Conservation (phyloP, 2,888 invertebrate genomes). For the Lysandra bellargus region DNA sequence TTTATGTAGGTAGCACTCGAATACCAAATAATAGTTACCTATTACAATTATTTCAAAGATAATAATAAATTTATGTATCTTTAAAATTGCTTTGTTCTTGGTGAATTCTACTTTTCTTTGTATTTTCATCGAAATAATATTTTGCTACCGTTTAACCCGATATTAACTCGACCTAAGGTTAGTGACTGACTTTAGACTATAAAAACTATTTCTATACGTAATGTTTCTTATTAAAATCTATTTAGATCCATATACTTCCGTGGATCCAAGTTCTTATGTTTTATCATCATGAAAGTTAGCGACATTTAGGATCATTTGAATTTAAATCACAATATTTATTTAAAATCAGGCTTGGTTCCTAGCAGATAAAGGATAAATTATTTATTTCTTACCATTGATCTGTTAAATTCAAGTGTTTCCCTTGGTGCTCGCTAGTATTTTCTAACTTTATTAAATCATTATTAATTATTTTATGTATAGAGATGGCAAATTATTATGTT, state of each 20-base stretch:
- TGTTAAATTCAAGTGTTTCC: background rate
- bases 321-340: background rate
- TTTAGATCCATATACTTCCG: background rate
- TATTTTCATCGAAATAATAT: background rate
- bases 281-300: background rate
- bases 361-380: background rate
- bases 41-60: constrained; percentile 32
- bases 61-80: background rate
- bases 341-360: background rate
- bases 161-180: constrained; percentile 51
- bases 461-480: background rate
- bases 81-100: background rate
- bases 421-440: constrained; percentile 5
- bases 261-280: background rate
- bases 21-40: constrained; percentile 49
- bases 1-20: constrained; percentile 32
- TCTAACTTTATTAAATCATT: background rate
- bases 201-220: constrained; percentile 37
- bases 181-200: constrained; percentile 50
- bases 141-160: background rate
- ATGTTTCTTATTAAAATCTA: constrained; percentile 38
- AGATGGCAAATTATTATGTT: background rate
- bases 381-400: background rate
- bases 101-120: background rate
- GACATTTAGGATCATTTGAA: background rate